Conservation (phyloP, 1,140 invertebrate genomes). For the Drosophila varians region DNA sequence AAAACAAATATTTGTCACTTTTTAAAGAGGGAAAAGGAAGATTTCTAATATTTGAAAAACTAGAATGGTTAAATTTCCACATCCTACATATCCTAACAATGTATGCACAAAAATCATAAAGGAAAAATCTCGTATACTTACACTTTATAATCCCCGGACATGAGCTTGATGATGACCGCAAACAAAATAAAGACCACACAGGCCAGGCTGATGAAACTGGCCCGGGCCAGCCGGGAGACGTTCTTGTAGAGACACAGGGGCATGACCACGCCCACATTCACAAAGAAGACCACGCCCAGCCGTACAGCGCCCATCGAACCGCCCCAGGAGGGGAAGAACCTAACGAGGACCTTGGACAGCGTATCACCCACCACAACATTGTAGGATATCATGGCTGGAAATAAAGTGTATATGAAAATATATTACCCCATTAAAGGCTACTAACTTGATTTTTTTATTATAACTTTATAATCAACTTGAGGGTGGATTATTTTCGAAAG, state of each 20-base stretch:
- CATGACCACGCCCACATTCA: slow-evolving; percentile 89
- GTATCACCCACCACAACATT: slow-evolving; percentile 96
- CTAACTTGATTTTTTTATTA: not conserved
- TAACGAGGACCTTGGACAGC: slow-evolving; percentile 91
- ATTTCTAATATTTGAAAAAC: too few relatives aligned
- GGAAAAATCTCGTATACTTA: slow-evolving; percentile 53
- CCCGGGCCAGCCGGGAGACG: slow-evolving; percentile 91
- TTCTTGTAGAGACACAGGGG: slow-evolving; percentile 93
- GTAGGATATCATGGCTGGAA: slow-evolving; percentile 94
- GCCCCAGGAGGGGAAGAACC: slow-evolving; percentile 85
- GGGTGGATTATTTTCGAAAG: not conserved
- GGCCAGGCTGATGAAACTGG: slow-evolving; percentile 90
- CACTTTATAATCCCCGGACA: slow-evolving; percentile 86
- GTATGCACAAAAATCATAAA: not conserved
- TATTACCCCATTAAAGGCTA: not conserved
- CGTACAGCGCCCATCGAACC: slow-evolving; percentile 86
- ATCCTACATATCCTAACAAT: not conserved
- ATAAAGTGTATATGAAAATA: not conserved
- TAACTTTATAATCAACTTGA: not conserved
- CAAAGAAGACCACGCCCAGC: slow-evolving; percentile 90
- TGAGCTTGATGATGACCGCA: slow-evolving; percentile 85
- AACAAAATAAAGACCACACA: slow-evolving; percentile 91
- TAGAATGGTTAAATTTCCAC: not conserved
- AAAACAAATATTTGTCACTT: not conserved
- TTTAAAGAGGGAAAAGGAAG: not conserved